Evolutionary conservation across 2,797 vertebrate species (phyloP).

Genomic region (Chelidonichthys spinosus): DNA sequence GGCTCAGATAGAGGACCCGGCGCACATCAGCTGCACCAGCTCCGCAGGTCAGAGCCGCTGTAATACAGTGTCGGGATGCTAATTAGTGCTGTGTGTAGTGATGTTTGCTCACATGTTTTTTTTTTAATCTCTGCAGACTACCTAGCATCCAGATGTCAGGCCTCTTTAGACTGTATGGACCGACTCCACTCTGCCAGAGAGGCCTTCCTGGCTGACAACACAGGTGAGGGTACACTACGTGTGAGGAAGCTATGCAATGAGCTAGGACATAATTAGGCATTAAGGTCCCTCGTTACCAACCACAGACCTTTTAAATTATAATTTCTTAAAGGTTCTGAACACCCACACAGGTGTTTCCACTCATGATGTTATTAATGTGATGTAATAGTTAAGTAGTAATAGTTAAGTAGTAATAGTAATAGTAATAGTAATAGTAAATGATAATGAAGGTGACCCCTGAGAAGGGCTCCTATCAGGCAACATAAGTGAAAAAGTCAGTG

Average conservation of each 20-base stretch:
- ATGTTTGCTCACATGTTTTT: not conserved
- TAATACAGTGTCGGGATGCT: not conserved
- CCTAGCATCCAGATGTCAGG: conserved; percentile 88
- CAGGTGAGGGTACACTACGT: conserved; percentile 83
- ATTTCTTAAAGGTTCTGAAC: not conserved
- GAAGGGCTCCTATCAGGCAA: not conserved
- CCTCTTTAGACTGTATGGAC: conserved; percentile 85
- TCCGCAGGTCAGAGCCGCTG: conserved; percentile 85
- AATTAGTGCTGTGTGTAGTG: not conserved
- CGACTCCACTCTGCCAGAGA: conserved; percentile 82
- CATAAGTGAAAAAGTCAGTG: not conserved
- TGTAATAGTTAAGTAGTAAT: too few relatives aligned
- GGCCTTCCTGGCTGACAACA: conserved; percentile 78
- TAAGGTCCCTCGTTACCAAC: not conserved
- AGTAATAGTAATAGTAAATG: too few relatives aligned
- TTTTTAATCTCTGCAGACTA: conserved; percentile 85
- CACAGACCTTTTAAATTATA: not conserved
- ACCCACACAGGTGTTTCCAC: not conserved
- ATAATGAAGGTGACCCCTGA: not conserved
- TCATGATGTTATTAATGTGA: too few relatives aligned
- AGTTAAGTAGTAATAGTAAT: too few relatives aligned
- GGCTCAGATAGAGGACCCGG: conserved; percentile 87
- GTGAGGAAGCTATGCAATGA: not conserved
- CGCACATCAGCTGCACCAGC: conserved; percentile 90
- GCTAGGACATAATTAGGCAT: not conserved